A percentile compares a stretch with the other conserved stretches of the same genome.
phyloP scores from a whole-genome alignment of 1,140 invertebrate species.

The Mamestra configurata region DNA sequence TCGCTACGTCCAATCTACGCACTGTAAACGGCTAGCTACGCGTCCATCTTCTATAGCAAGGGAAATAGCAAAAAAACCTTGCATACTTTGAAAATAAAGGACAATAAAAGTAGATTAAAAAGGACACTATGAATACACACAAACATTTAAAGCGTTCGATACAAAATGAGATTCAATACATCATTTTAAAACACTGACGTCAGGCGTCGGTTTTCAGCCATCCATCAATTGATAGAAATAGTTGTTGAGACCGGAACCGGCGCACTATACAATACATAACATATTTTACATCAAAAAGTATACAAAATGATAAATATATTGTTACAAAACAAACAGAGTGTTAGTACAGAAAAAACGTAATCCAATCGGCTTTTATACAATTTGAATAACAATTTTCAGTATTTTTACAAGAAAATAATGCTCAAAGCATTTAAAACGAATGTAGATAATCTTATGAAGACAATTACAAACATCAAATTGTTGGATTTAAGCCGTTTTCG shows the following conservation, averaged over 20 bases:
- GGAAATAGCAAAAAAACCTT: too few species aligned
- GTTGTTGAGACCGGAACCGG: neutral
- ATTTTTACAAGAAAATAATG: constrained; percentile 13
- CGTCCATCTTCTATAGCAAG: too few species aligned
- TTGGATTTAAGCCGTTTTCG: neutral
- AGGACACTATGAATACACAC: constrained; percentile 3
- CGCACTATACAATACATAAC: constrained; percentile 21
- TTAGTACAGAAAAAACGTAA: neutral
- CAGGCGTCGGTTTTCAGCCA: neutral
- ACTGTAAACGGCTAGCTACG: too few species aligned
- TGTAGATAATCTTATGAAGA: neutral
- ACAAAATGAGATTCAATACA: constrained; percentile 46
- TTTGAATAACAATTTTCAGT: neutral
- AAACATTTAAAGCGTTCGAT: constrained; percentile 20
- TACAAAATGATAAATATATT: constrained; percentile 51
- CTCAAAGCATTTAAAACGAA: neutral
- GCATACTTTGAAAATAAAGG: too few species aligned
- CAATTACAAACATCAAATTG: neutral
- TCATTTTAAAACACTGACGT: constrained; percentile 49
- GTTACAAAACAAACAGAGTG: constrained; percentile 26
- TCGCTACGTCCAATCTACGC: too few species aligned
- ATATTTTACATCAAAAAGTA: constrained; percentile 47
- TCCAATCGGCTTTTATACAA: neutral
- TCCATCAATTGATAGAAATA: neutral
- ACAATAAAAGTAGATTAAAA: neutral